Base-by-base conservation (phyloP, 2,888 invertebrate species). In the Latrodectus elegans region DNA sequence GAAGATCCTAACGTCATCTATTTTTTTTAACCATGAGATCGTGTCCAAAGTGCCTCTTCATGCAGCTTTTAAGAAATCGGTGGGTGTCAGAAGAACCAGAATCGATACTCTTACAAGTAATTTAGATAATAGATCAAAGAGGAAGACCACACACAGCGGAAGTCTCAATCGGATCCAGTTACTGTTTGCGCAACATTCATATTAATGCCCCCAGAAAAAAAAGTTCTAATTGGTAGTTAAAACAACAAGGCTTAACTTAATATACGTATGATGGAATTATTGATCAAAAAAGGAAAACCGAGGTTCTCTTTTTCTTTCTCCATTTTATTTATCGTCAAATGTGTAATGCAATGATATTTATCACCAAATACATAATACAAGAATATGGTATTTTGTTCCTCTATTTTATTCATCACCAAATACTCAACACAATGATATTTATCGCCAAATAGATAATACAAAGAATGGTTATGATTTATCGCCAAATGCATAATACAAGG, bases 21-120 rank as follows among this genome's bases (percentile, higher is more conserved):
- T 38, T 38, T 17, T 17, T 17, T 71, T 51, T n/a, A 38, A 71
- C 51, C 14, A 14, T 51, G 38, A 9, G 71, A 51, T 49, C 71
- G 71, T n/a, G 71, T 15, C 51, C 49, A 49, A 71, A 71, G 8
- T 51, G 51, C 49, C 51, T 51, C n/a, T 51, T 71, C n/a, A 71
- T 71, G 71, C 71, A 71, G 71, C 71, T n/a, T 8, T 51, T 60
- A 60, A 71, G 14, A 51, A 12, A 71, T 71, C n/a, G 51, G 71
- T 71, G 71, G 71, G 71, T 71, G 71, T 71, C 71, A 51, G 49
- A 49, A 14, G 51, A 71, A 71, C 12, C 60, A 12, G 14, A 60
- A 60, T n/a, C 60, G 14, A n/a, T 15, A 15, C 12, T 11, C 60
- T n/a, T 60, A 15, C 14, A 12, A 60, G n/a, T 60, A 60, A 60